phyloP scores from a whole-genome alignment of 2,888 invertebrate genomes.

The Synergus itoensis region DNA sequence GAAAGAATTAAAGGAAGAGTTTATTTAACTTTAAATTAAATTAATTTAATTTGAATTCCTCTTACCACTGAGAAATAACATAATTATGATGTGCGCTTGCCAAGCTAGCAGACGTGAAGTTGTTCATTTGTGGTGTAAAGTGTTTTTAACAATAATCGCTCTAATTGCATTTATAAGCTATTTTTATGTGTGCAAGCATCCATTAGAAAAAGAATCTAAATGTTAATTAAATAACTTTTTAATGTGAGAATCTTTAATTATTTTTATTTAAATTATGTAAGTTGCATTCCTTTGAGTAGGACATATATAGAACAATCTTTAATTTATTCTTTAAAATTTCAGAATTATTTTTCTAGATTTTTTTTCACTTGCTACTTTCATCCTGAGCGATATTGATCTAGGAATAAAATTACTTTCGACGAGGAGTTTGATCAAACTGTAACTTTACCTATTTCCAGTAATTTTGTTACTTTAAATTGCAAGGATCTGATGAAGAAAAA shows the following conservation, averaged over 20 bases:
- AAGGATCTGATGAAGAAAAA: background rate
- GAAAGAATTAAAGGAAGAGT: no score
- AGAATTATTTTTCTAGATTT: background rate
- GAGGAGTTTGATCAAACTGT: background rate
- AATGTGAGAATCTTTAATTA: background rate
- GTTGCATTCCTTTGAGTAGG: background rate
- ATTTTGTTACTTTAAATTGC: background rate
- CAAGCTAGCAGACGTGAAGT: background rate
- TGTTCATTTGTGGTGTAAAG: slow-evolving; percentile 25
- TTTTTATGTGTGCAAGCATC: slow-evolving; percentile 19
- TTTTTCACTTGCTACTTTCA: background rate
- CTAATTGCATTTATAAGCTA: slow-evolving; percentile 22
- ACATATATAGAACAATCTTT: background rate
- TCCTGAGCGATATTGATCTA: background rate
- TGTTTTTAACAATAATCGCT: background rate
- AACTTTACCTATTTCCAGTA: background rate
- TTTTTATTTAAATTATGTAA: background rate
- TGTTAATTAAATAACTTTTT: background rate
- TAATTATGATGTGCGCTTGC: background rate
- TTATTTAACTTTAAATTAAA: no score
- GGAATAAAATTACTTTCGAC: background rate
- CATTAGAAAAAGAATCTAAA: slow-evolving; percentile 10
- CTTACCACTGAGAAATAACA: background rate
- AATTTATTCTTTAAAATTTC: background rate
- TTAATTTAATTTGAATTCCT: background rate